Conservation (phyloP, 1,140 invertebrate species). For the Neuroterus valhalla region DNA sequence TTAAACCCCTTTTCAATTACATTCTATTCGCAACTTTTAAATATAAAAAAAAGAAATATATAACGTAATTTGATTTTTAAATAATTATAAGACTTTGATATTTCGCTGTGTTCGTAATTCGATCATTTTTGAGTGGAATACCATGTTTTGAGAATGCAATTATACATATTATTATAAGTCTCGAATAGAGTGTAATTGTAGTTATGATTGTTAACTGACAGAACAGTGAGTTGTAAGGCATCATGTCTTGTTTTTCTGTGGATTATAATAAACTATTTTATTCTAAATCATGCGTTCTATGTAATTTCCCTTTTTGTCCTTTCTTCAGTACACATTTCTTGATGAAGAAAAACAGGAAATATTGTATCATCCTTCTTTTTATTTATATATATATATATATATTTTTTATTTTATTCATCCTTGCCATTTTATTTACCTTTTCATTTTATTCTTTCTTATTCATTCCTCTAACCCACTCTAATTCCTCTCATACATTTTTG, state of each 20-base stretch:
- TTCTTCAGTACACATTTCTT: too few relatives aligned
- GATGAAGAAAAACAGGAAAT: too few relatives aligned
- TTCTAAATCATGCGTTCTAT: slow-evolving; percentile 59
- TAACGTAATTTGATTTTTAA: too few relatives aligned
- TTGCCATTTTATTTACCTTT: too few relatives aligned
- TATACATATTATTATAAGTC: slow-evolving; percentile 37
- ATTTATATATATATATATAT: too few relatives aligned
- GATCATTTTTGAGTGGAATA: slow-evolving; percentile 28
- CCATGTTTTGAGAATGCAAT: slow-evolving; percentile 33
- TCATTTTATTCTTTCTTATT: too few relatives aligned
- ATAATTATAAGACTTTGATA: too few relatives aligned
- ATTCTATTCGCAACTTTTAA: slow-evolving; percentile 48
- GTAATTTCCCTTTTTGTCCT: slow-evolving; percentile 15
- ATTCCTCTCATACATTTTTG: too few relatives aligned
- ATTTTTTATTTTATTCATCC: too few relatives aligned
- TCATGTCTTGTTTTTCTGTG: slow-evolving; percentile 75
- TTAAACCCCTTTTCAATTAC: slow-evolving; percentile 50
- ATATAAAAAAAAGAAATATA: slow-evolving; percentile 15
- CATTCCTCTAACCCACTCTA: too few relatives aligned
- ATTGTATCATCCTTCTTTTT: too few relatives aligned
- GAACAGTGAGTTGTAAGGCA: slow-evolving; percentile 72
- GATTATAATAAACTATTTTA: slow-evolving; percentile 76
- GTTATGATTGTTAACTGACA: slow-evolving; percentile 71
- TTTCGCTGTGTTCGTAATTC: slow-evolving; percentile 16
- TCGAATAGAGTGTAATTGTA: slow-evolving; percentile 59